Base-by-base conservation (phyloP, 2,113 vertebrate genomes). In the Rattus rattus region DNA sequence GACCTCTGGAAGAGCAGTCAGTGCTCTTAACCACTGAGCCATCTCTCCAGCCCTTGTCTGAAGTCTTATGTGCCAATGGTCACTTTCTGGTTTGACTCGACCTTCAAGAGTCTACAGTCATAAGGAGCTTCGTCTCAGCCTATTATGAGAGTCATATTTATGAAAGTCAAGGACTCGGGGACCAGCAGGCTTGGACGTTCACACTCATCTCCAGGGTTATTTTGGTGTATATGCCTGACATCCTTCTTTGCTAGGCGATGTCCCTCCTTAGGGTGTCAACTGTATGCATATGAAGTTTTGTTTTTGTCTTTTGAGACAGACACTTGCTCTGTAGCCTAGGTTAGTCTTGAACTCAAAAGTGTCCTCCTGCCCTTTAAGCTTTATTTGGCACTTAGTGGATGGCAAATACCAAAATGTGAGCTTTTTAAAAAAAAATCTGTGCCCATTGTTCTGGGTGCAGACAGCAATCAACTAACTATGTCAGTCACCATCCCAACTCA, bases 151-250 rank as follows among this genome's bases (percentile, higher is more conserved):
- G 56, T 30, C 59, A 79, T 22, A 61, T 26, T 30, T 8, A 11
- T 0, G 1, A 59, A 61, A 73, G 3, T 36, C 54, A 16, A 1
- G 0, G n/a, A 33, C 30, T 20, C 4, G 0, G 5, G 19, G 2
- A 30, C 47, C 22, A 47, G n/a, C 69, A 87, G 84, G 22, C 7
- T 17, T 47, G 30, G 7, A 22, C 4, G 0, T 54, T 93, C 3
- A 36, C 9, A 9, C 7, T 20, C 11, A 10, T 5, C 7, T 83
- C 20, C 9, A 20, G 36, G 20, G 63, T 59, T 69, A 47, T 28
- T 72, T 72, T 47, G 56, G 52, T 70, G 16, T 16, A n/a, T 67
- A 5, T 69, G 12, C 10, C 84, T 63, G 5, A 13, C 14, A 2
- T 24, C 22, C 59, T 56, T 81, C 80, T 1, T 20, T 2, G 63